Conservation (phyloP, 2,113 vertebrate species). For the Gasterosteus nipponicus region DNA sequence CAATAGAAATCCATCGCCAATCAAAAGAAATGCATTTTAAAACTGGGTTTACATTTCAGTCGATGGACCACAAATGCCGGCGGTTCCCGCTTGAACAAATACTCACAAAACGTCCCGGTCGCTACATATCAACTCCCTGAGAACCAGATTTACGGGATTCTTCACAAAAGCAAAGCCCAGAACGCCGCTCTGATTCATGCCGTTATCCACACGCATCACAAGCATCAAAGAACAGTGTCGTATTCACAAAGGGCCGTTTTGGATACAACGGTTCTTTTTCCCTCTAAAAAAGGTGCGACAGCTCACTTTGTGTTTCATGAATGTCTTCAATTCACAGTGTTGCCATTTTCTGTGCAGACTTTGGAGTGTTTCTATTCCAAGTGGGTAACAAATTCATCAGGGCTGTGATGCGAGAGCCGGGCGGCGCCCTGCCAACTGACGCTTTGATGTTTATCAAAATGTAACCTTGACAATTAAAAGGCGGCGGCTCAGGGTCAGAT, state of each 20-base stretch:
- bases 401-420: background rate
- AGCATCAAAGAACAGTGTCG: background rate
- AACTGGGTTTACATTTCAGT: background rate
- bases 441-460: slow-evolving; percentile 37
- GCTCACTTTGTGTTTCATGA: slow-evolving; percentile 14
- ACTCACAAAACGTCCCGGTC: background rate
- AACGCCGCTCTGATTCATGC: background rate
- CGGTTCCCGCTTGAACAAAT: background rate
- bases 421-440: slow-evolving; percentile 17
- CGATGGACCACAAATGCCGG: background rate
- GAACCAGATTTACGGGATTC: background rate
- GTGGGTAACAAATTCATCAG: slow-evolving; percentile 6
- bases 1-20: background rate
- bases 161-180: background rate
- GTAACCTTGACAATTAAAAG: slow-evolving; percentile 45
- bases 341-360: slow-evolving; percentile 22
- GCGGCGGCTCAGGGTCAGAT: background rate
- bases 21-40: background rate
- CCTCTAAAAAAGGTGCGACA: background rate
- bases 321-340: slow-evolving; percentile 39
- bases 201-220: background rate
- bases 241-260: background rate
- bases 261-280: background rate
- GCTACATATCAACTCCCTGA: background rate
- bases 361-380: slow-evolving; percentile 11